Evolutionary conservation across 2,888 invertebrate genomes (phyloP), one percentile per base, ranked within the genome.

Genomic region (Drepanosiphum platanoidis): DNA sequence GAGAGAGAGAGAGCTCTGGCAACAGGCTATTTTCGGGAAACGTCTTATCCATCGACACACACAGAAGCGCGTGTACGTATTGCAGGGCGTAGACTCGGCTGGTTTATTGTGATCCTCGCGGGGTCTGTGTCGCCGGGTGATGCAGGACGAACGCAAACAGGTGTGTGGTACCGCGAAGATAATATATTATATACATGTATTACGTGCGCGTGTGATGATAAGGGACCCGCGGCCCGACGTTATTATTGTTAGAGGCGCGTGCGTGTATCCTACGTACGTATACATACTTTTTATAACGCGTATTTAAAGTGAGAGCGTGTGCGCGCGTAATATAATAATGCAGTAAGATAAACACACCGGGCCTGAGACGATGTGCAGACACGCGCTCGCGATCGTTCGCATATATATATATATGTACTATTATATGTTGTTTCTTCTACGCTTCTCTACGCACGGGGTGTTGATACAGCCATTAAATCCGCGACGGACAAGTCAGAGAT

Each of bases 341-440:
- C 18, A n/a, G 18, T 64, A 27, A 36, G 80, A 71, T 70, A 81
- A 81, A 81, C 80, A 81, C 80, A 81, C 70, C 80, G 70, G 80
- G 70, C 80, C n/a, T n/a, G 30, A 71, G 80, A 70, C 58, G 70
- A 58, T 80, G 58, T 39, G 80, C 80, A 81, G 80, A 58, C 80
- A n/a, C 64, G 27, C 30, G 64, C 27, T 8, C 22, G 61, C 11
- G 42, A 42, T 42, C 9, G 22, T 61, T 9, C 27, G 42, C 42
- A 7, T 7, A 11, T 64, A 32, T 34, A 75, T 58, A 58, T 58
- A 58, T 7, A 22, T 13, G 32, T 30, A 32, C 18, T 61, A 61
- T 27, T 64, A 11, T 13, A 30, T 13, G 7, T 58, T n/a, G 11
- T 64, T 22, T 13, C 30, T 9, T 30, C 13, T 66, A 46, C 39